Conservation (phyloP, 1,140 invertebrate genomes). For the Neotoxoptera formosana region DNA sequence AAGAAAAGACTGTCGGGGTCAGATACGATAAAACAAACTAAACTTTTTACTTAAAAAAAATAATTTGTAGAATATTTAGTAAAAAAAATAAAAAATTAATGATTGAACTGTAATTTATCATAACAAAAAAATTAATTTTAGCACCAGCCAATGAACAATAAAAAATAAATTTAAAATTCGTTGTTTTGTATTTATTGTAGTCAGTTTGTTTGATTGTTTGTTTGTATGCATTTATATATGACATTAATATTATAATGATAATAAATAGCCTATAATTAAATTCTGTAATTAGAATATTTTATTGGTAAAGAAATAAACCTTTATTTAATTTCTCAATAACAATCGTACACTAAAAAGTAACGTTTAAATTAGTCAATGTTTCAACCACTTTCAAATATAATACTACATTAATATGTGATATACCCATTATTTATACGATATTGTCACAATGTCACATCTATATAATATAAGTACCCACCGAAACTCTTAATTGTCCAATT, state of each 20-base stretch:
- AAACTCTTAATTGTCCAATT: neutral
- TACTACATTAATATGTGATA: neutral
- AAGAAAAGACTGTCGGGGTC: no score
- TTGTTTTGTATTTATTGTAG: neutral
- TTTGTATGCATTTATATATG: neutral
- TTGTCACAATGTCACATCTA: neutral
- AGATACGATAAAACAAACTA: neutral
- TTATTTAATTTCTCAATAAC: neutral
- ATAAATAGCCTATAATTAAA: neutral
- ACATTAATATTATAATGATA: neutral
- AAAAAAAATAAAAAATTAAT: neutral
- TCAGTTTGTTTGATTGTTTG: neutral
- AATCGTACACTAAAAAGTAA: neutral
- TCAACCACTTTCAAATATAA: neutral
- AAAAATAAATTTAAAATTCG: neutral
- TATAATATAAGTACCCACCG: neutral
- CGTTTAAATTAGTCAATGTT: neutral
- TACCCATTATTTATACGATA: neutral
- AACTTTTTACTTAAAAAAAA: neutral
- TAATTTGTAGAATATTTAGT: neutral
- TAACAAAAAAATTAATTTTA: neutral
- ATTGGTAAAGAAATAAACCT: neutral
- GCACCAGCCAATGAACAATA: neutral
- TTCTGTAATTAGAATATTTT: neutral
- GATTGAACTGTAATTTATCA: neutral